Base-by-base conservation (phyloP, 2,888 invertebrate genomes). In the Drosophila yooni region DNA sequence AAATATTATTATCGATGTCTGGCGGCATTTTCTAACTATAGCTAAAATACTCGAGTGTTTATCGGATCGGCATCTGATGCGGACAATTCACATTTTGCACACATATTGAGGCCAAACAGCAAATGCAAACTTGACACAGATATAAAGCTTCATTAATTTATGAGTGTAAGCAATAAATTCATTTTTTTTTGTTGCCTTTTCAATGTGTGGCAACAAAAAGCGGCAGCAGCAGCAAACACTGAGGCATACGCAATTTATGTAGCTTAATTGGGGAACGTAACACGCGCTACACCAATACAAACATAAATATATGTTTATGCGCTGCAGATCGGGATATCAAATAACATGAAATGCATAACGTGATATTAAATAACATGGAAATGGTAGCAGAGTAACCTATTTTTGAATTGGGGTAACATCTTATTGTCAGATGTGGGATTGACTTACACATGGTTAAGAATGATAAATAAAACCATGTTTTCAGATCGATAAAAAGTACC, bases 91-190 rank as follows among this genome's bases (percentile, higher is more conserved):
- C 15, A 61, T 57, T 65, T 70, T 51, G 43, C 54, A 88, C 46
- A 46, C 25, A 25, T 46, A 46, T 88, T 70, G 83, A 53, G 88
- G 83, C 61, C 88, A 65, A 10, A 51, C 54, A 63, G 38, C 70
- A 56, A 81, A 34, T 79, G 80, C 75, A 88, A 88, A 85, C 84
- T 85, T 85, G 84, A 85, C 84, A 85, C 82, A 86, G 56, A 79
- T 75, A 75, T 61, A 51, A 70, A 62, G 74, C 70, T 71, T 66
- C 70, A 86, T 86, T 81, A 81, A 86, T 83, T 81, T 73, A 68
- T 59, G 33, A 72, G 69, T 85, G 70, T 83, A 79, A 83, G 87
- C 83, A 86, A 75, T 86, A 86, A 38, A 46, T 25, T 46, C 7
- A 25, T 25, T 46, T 38, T 38, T 21, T 46, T 15, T 21, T 46